Conservation (phyloP, 2,113 vertebrate genomes). For the Seriola rivoliana region DNA sequence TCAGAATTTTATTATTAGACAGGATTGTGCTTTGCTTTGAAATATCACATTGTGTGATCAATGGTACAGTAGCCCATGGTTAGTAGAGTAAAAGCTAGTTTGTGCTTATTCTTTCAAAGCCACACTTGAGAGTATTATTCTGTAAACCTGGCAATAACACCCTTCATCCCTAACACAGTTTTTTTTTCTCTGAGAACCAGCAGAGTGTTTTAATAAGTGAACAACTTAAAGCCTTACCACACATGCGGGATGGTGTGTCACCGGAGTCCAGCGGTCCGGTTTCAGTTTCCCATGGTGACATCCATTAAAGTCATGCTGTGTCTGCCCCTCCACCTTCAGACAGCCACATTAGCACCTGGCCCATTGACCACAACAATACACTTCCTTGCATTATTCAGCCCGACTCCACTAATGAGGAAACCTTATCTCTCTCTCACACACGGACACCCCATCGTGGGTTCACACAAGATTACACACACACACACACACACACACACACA, state of each 20-base stretch:
- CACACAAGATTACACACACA: slow-evolving; percentile 26
- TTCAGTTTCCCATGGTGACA: slow-evolving; percentile 81
- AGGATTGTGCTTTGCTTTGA: too few species aligned
- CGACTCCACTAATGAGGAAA: slow-evolving; percentile 80
- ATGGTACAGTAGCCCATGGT: too few species aligned
- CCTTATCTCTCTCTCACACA: slow-evolving; percentile 49
- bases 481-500: slow-evolving; percentile 20
- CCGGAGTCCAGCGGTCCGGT: slow-evolving; percentile 69
- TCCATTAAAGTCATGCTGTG: slow-evolving; percentile 83
- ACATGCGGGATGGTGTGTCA: slow-evolving; percentile 55
- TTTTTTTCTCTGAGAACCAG: slow-evolving; percentile 1
- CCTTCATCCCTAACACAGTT: not conserved
- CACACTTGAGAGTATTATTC: not conserved
- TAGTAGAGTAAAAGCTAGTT: not conserved
- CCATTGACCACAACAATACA: slow-evolving; percentile 80
- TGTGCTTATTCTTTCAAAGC: not conserved
- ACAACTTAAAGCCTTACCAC: slow-evolving; percentile 4
- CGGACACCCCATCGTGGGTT: slow-evolving; percentile 9
- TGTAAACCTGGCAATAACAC: not conserved
- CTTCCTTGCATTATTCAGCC: slow-evolving; percentile 80
- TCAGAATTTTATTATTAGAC: too few species aligned
- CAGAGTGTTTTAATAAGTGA: slow-evolving; percentile 13
- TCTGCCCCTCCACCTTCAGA: slow-evolving; percentile 67
- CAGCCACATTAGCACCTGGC: slow-evolving; percentile 81
- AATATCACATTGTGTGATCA: too few species aligned